These are phyloP conservation scores for Mus spretus DNA, from an alignment of 2,797 vertebrate genomes.

Conservation along the genomic window DNA sequence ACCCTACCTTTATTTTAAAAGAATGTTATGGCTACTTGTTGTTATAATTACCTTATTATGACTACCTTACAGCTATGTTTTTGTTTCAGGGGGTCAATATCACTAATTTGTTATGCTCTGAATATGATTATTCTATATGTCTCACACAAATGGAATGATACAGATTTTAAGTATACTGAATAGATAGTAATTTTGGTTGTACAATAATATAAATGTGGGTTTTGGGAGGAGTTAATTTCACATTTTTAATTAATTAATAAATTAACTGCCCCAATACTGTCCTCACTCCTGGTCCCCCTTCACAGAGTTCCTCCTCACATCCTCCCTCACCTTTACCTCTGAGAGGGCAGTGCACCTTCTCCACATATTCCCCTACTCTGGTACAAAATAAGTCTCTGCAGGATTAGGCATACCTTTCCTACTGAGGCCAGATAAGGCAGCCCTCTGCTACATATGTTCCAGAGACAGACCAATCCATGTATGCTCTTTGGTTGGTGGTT, in stretches of 20 bases:
- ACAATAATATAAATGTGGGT: not conserved
- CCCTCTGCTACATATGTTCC: not conserved
- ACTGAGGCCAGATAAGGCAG: not conserved
- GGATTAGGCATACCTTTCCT: not conserved
- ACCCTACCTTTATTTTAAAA: not conserved
- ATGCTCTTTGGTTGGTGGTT: not conserved
- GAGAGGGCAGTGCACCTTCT: not conserved
- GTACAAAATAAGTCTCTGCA: not conserved
- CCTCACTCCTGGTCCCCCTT: accelerated
- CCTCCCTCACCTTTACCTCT: not conserved
- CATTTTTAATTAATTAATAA: not conserved
- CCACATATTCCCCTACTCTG: not conserved
- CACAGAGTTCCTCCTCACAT: not conserved
- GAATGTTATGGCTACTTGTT: not conserved
- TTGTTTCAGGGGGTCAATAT: not conserved
- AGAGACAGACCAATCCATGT: not conserved
- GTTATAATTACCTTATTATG: not conserved
- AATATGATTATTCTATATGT: not conserved
- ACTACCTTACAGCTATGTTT: not conserved
- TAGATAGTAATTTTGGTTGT: not conserved
- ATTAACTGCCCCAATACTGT: not conserved
- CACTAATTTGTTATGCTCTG: not conserved
- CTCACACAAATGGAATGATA: not conserved
- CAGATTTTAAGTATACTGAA: not conserved
- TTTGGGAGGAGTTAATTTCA: not conserved